These are phyloP conservation scores for Melieria picta DNA, from an alignment of 2,888 invertebrate species.

Conservation along the genomic window DNA sequence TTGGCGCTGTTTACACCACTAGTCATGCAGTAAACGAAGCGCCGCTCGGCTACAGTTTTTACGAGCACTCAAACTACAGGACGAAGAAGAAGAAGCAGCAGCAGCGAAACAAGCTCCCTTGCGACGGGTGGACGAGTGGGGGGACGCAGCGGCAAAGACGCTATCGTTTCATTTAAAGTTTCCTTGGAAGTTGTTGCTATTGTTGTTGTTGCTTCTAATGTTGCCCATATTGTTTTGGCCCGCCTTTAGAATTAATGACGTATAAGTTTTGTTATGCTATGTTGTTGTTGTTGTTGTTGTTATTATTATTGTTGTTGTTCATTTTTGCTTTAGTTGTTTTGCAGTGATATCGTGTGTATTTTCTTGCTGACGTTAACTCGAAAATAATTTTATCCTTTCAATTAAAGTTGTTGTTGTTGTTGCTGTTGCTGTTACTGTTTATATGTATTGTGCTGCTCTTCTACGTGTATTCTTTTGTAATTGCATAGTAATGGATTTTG, in stretches of 20 bases:
- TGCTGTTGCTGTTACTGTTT: too few relatives aligned
- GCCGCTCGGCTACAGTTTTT: too few relatives aligned
- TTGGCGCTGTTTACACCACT: too few relatives aligned
- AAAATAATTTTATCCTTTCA: conserved; percentile 59
- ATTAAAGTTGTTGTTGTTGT: conserved; percentile 52
- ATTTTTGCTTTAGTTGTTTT: conserved; percentile 2
- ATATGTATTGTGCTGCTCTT: neutral
- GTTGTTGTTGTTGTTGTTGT: conserved; percentile 3
- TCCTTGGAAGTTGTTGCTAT: conserved; percentile 21
- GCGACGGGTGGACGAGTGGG: neutral
- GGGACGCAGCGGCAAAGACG: neutral
- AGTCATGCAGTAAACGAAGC: too few relatives aligned
- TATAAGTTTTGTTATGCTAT: conserved; percentile 17
- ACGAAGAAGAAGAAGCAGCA: too few relatives aligned
- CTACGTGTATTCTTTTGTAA: conserved; percentile 19
- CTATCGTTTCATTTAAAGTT: conserved; percentile 29
- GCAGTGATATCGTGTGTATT: conserved; percentile 20
- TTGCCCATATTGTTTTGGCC: conserved; percentile 27
- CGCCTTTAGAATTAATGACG: conserved; percentile 18
- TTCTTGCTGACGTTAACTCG: conserved; percentile 57
- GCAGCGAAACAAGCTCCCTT: too few relatives aligned
- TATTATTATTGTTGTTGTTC: neutral
- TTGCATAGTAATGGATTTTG: conserved; percentile 33
- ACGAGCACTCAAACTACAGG: too few relatives aligned
- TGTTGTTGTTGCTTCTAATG: conserved; percentile 30